These are phyloP conservation scores for Phalacrocorax carbo DNA, from an alignment of 2,113 vertebrate genomes.

Conservation along the genomic window DNA sequence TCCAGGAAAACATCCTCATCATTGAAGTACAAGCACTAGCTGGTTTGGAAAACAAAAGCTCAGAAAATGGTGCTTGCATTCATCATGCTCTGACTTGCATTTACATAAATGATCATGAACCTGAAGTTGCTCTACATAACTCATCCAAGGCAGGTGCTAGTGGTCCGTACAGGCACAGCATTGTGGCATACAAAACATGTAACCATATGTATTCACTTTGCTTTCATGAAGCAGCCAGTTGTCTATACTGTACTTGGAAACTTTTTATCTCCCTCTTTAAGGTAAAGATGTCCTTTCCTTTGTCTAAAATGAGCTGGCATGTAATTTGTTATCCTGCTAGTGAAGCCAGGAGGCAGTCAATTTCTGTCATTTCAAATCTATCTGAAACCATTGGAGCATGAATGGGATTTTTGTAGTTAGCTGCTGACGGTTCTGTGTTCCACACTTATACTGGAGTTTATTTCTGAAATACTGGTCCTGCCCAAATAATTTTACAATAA, in stretches of 20 bases:
- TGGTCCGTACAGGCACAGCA: not conserved
- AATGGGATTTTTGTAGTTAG: not conserved
- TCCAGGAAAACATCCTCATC: not conserved
- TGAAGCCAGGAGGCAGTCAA: constrained; percentile 43
- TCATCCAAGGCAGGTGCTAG: not conserved
- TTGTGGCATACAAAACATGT: not conserved
- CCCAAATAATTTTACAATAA: not conserved
- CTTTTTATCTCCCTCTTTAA: not conserved
- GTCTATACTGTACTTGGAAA: not conserved
- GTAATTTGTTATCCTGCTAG: not conserved
- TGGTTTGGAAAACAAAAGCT: not conserved
- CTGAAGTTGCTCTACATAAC: not conserved
- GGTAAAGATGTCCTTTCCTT: constrained; percentile 2
- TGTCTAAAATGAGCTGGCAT: not conserved
- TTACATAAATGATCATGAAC: not conserved
- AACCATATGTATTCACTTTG: not conserved
- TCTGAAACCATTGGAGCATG: constrained; percentile 5
- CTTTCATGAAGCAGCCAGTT: not conserved
- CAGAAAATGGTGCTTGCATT: not conserved
- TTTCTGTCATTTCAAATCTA: constrained; percentile 28
- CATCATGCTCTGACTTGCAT: not conserved
- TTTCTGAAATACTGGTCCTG: not conserved
- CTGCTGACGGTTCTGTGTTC: not conserved
- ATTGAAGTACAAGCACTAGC: not conserved
- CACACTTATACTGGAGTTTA: not conserved